Conservation (phyloP, 2,888 invertebrate species). For the Rhamnusium bicolor region DNA sequence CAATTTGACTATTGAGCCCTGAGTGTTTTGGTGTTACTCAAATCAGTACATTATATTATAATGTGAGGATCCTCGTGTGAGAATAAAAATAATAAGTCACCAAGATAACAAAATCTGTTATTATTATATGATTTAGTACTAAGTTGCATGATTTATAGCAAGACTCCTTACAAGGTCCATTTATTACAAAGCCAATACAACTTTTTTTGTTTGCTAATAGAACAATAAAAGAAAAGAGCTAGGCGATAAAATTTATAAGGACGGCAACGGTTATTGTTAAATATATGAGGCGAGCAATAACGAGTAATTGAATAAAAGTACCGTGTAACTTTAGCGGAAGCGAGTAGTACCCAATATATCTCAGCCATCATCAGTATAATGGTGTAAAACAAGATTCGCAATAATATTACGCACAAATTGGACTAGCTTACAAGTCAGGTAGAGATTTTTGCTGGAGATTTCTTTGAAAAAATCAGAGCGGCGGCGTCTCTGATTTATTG, state of each 20-base stretch:
- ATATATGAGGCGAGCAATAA: slow-evolving; percentile 35
- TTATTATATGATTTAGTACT: no score
- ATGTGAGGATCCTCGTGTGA: no score
- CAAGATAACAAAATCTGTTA: no score
- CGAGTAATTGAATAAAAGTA: slow-evolving; percentile 30
- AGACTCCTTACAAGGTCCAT: no score
- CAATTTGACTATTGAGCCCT: no score
- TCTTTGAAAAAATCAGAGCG: neutral
- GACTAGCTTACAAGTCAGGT: slow-evolving; percentile 13
- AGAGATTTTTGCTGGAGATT: neutral
- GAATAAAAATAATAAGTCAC: no score
- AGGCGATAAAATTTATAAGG: slow-evolving; percentile 33
- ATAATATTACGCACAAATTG: slow-evolving; percentile 22
- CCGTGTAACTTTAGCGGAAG: slow-evolving; percentile 34
- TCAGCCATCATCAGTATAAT: slow-evolving; percentile 18
- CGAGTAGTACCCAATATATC: slow-evolving; percentile 35
- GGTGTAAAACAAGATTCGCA: slow-evolving; percentile 20
- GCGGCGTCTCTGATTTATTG: no score
- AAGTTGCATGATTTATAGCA: no score
- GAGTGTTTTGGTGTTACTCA: no score
- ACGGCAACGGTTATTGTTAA: slow-evolving; percentile 37
- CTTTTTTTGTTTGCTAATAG: slow-evolving; percentile 35
- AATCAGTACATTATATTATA: no score
- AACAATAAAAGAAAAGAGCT: slow-evolving; percentile 34
- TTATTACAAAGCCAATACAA: no score